phyloP scores from a whole-genome alignment of 2,113 vertebrate genomes.

The Eulemur macaco region DNA sequence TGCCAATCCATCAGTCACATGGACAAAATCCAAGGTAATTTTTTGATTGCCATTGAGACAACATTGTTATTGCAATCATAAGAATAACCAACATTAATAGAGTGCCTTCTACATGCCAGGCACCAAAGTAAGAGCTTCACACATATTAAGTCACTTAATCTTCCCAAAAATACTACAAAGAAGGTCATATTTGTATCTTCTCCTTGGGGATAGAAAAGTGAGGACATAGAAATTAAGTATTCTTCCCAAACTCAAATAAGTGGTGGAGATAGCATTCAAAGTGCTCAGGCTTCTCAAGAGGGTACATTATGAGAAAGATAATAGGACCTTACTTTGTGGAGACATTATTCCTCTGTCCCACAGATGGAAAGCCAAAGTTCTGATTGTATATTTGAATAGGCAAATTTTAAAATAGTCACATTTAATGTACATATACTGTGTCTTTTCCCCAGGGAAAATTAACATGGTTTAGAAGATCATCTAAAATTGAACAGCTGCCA shows the following conservation, averaged over 20 bases:
- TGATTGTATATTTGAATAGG: not conserved
- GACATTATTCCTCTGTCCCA: not conserved
- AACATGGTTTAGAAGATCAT: not conserved
- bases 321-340: not conserved
- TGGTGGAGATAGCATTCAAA: not conserved
- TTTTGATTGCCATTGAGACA: not conserved
- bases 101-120: not conserved
- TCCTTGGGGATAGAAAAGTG: not conserved
- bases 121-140: not conserved
- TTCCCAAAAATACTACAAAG: not conserved
- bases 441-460: not conserved
- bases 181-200: not conserved
- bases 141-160: not conserved
- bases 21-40: not conserved
- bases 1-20: not conserved
- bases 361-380: not conserved
- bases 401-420: not conserved
- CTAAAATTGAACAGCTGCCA: not conserved
- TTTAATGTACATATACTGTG: not conserved
- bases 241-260: not conserved
- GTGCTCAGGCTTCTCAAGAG: not conserved
- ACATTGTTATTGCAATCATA: not conserved
- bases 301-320: fast-evolving
- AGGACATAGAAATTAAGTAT: not conserved
- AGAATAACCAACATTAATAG: not conserved